Conservation (phyloP, 2,797 vertebrate species). For the Podargus strigoides region DNA sequence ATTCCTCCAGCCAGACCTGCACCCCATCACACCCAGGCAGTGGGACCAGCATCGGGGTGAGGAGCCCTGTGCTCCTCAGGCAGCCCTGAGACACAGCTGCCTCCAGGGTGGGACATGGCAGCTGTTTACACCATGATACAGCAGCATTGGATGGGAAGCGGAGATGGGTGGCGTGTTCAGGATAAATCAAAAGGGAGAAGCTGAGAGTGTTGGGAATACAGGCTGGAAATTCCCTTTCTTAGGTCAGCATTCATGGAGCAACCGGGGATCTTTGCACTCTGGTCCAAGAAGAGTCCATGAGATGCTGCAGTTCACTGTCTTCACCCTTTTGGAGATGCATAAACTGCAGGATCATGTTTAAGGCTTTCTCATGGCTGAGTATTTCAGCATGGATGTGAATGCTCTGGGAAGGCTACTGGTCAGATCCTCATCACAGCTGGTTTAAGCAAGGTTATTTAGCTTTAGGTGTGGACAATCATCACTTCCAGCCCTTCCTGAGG, state of each 20-base stretch:
- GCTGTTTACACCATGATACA: constrained; percentile 34
- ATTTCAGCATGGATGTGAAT: not conserved
- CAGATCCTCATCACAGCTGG: not conserved
- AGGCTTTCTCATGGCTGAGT: not conserved
- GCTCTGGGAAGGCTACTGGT: not conserved
- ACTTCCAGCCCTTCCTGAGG: not conserved
- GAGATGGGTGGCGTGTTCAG: not conserved
- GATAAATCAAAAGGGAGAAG: not conserved
- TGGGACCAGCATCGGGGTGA: rapidly evolving
- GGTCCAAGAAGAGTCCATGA: not conserved
- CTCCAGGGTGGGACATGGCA: constrained; percentile 46
- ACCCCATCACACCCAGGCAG: not conserved
- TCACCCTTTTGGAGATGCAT: not conserved
- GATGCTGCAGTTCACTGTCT: not conserved
- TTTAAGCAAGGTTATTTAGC: not conserved
- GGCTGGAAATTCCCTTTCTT: constrained; percentile 26
- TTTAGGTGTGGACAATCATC: not conserved
- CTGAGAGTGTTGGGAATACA: rapidly evolving
- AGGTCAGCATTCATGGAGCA: not conserved
- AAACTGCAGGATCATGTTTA: not conserved
- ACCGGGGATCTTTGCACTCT: not conserved
- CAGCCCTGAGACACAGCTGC: not conserved
- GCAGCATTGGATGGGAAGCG: not conserved
- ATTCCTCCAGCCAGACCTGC: not conserved
- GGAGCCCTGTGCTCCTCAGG: not conserved